Percentiles rank a stretch among this genome's conserved stretches.
These are phyloP conservation scores for Apis cerana DNA, from an alignment of 1,140 invertebrate species.

Conservation along the genomic window DNA sequence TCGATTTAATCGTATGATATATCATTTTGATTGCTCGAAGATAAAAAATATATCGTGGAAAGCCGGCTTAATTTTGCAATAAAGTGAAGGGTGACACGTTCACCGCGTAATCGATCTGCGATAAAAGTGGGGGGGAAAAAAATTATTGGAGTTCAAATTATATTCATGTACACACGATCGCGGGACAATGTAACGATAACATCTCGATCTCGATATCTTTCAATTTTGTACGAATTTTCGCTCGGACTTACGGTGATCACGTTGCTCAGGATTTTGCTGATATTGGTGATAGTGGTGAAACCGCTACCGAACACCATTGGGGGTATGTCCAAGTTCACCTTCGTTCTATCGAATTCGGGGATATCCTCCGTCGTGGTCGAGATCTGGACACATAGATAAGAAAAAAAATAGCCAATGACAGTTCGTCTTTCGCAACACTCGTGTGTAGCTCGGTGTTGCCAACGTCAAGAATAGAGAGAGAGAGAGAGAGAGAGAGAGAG, in stretches of 20 bases:
- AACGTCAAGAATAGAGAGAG: too few relatives aligned
- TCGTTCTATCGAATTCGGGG: slow-evolving; percentile 86
- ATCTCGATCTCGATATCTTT: not conserved
- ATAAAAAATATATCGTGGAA: not conserved
- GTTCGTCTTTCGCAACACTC: not conserved
- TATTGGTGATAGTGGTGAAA: slow-evolving; percentile 86
- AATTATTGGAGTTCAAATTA: not conserved
- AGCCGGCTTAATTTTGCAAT: slow-evolving; percentile 28
- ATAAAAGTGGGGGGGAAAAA: not conserved
- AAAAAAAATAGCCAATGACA: slow-evolving; percentile 7
- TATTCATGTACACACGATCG: too few relatives aligned
- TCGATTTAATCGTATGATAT: too few relatives aligned
- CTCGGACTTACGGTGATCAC: slow-evolving; percentile 85
- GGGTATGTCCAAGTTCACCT: slow-evolving; percentile 85
- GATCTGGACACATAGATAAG: slow-evolving; percentile 55
- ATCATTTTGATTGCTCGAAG: not conserved
- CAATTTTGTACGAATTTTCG: not conserved
- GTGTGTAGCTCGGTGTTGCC: too few relatives aligned
- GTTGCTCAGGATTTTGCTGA: slow-evolving; percentile 86
- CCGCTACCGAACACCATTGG: slow-evolving; percentile 85
- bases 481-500: too few relatives aligned
- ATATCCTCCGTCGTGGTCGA: slow-evolving; percentile 84
- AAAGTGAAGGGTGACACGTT: slow-evolving; percentile 60
- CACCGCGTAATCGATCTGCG: not conserved
- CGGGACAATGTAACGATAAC: not conserved